Evolutionary conservation across 2,113 vertebrate genomes (phyloP), one percentile per base, ranked within the genome.

Genomic region (Semicossyphus pulcher): DNA sequence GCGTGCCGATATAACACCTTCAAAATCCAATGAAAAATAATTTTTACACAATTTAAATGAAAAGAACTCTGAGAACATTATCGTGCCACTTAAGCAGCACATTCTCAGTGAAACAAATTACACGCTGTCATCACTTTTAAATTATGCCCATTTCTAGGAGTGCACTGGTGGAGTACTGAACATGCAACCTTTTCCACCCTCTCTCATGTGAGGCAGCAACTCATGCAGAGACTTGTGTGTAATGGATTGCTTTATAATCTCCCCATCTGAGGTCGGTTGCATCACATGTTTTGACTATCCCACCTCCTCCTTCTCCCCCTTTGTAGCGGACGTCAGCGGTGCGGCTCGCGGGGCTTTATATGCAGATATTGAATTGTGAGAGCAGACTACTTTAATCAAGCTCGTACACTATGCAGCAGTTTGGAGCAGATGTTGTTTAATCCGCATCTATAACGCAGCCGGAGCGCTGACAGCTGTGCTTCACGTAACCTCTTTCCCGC

Each of bases 391-490:
- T 87, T 78, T 73, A 85, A 85, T 86, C 85, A 7, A 61, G 60
- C 66, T 70, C 4, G 1, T 64, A 16, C 23, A 26, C 16, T 51
- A 54, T 1, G 53, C 52, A 52, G 78, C 64, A 15, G 68, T 31
- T 58, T 53, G 80, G 65, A 87, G 76, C 91, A 92, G 88, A 93
- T 90, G 92, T 78, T 65, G 74, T 80, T 89, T 70, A 82, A 84
- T 86, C 76, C 65, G 37, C 48, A 54, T 62, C 67, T 52, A 52
- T 83, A 79, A 41, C 37, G 47, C 29, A 41, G 74, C 67, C 76
- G 37, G 61, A 62, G 37, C 4, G 2, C 47, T 69, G 76, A 79
- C 79, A 89, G 79, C 84, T 83, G 83, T 47, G 68, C 34, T 79
- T 81, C 74, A 48, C 57, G 39, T 65, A 44, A 60, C 72, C 16